Percentiles rank a stretch among this genome's conserved stretches.
These are phyloP conservation scores for Atrichornis clamosus DNA, from an alignment of 2,113 vertebrate genomes.

Conservation along the genomic window DNA sequence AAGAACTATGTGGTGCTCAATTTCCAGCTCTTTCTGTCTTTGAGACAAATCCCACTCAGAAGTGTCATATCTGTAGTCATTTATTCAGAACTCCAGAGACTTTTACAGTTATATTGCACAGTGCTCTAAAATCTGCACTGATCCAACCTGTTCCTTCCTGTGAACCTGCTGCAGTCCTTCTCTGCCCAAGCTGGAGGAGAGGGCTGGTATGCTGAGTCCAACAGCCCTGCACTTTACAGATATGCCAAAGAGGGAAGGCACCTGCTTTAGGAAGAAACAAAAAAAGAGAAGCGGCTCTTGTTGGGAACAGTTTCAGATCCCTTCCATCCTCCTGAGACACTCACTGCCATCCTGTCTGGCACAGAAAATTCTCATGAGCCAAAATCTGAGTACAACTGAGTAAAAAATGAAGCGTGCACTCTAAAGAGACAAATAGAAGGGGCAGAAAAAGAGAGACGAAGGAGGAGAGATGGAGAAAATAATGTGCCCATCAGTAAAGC, in stretches of 20 bases:
- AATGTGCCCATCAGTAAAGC: neutral
- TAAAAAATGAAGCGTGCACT: neutral
- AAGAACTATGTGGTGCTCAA: neutral
- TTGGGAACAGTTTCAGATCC: neutral
- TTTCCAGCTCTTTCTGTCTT: neutral
- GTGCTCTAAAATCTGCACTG: neutral
- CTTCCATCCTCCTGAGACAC: neutral
- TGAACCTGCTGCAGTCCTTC: neutral
- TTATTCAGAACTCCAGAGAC: neutral
- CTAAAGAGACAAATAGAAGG: neutral
- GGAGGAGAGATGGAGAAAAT: neutral
- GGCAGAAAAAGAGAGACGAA: neutral
- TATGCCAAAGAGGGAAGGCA: neutral
- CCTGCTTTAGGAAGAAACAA: neutral
- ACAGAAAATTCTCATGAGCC: neutral
- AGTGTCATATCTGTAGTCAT: neutral
- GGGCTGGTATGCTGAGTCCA: neutral
- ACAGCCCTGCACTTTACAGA: neutral
- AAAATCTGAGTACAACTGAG: neutral
- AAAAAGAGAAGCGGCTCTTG: neutral
- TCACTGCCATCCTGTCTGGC: neutral
- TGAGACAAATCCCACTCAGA: neutral
- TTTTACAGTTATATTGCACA: neutral
- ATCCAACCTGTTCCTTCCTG: neutral
- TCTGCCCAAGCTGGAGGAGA: neutral